phyloP scores from a whole-genome alignment of 1,140 invertebrate genomes.

The Arctopsyche grandis region DNA sequence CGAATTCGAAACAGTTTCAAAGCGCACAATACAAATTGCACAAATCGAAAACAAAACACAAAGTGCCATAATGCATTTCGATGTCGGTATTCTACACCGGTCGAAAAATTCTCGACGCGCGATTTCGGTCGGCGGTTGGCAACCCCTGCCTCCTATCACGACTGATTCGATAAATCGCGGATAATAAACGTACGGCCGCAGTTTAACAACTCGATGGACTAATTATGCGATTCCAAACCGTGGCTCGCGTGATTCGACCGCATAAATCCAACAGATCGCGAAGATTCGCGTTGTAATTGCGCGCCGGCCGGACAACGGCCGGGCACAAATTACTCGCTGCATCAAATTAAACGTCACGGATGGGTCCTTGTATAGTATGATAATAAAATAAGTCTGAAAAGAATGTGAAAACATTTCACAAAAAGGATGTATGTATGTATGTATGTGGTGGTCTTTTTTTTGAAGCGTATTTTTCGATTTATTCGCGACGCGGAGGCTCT shows the following conservation, averaged over 20 bases:
- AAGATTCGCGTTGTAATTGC: slow-evolving; percentile 36
- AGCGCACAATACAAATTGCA: not conserved
- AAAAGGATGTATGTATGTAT: no score
- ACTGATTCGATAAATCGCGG: slow-evolving; percentile 24
- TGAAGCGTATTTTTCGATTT: not conserved
- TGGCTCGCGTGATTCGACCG: slow-evolving; percentile 43
- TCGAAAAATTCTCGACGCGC: no score
- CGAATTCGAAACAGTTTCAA: not conserved
- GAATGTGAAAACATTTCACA: no score
- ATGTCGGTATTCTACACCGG: no score
- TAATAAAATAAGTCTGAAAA: no score
- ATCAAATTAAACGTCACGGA: not conserved
- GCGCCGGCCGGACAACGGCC: not conserved
- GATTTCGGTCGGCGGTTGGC: no score
- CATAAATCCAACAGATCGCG: slow-evolving; percentile 46
- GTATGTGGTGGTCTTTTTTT: not conserved
- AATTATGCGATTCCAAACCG: slow-evolving; percentile 21
- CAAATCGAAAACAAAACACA: not conserved
- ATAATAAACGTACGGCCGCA: slow-evolving; percentile 31
- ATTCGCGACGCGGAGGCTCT: not conserved
- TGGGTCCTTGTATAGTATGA: not conserved
- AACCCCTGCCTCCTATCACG: no score
- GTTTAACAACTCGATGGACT: slow-evolving; percentile 50
- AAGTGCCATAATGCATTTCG: no score
- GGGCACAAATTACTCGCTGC: not conserved